Base-by-base conservation (phyloP, 2,888 invertebrate genomes). In the Orthonychiurus folsomi region DNA sequence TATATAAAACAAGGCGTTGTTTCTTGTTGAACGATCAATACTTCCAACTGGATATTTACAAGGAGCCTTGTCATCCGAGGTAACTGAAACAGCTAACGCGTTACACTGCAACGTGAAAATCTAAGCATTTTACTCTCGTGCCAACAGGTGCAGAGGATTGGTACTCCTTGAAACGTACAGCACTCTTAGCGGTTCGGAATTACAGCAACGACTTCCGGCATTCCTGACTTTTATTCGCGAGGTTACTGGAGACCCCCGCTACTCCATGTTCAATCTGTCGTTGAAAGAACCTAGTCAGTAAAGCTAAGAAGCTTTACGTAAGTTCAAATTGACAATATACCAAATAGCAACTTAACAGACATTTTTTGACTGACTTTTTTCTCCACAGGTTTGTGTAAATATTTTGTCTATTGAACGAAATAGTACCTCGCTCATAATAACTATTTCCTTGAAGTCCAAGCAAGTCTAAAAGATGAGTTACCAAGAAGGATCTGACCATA, bases 1-100 rank as follows among this genome's bases (percentile, higher is more conserved):
- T 96, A 75, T 93, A 86, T 81, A 97, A 97, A 80, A 88, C 87
- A 75, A 84, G 96, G 37, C 86, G 95, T 68, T 96, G 95, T 78
- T 97, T 97, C 79, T 85, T 96, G 62, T 88, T 92, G 79, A 92
- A 94, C 79, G 93, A 95, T 79, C 93, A 94, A 82, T 97, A 97
- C 83, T 97, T 93, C 79, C 96, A 96, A 81, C 80, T 97, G 80
- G 96, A 97, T 78, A 88, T 94, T 70, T 97, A 95, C 78, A 85
- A 87, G 77, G 88, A 92, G 76, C 93, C 93, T 2, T 88, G 88
- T 70, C 93, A 93, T 82, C 89, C 90, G 70, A 87, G 92, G 89
- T 92, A 78, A 69, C 73, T 70, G 26, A 50, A 59, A n/a, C 2
- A 9, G n/a, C 5, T 23, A 12, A 52, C 52, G n/a, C n/a, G n/a